A percentile compares a stretch with the other conserved stretches of the same genome.
phyloP scores from a whole-genome alignment of 2,797 vertebrate species.

The Hozukius guyotensis region DNA sequence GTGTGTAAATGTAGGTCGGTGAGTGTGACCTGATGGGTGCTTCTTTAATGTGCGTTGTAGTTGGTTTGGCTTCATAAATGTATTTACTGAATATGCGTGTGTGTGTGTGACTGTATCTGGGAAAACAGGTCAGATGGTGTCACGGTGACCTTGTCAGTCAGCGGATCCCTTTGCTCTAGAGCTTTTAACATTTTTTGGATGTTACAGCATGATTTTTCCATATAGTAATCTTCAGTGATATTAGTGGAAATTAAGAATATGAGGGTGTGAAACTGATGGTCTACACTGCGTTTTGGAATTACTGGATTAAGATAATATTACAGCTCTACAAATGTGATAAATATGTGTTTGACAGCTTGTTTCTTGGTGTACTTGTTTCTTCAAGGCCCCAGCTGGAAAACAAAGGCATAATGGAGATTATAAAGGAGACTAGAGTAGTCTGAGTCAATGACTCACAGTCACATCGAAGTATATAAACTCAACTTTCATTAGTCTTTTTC shows the following conservation, averaged over 20 bases:
- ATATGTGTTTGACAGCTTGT: neutral
- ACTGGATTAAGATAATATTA: neutral
- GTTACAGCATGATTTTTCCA: neutral
- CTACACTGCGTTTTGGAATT: neutral
- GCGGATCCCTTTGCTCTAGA: neutral
- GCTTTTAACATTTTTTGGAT: neutral
- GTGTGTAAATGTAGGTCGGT: slow-evolving; percentile 34
- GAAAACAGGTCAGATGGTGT: slow-evolving; percentile 3
- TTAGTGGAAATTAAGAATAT: neutral
- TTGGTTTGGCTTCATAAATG: slow-evolving; percentile 6
- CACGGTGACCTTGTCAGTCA: slow-evolving; percentile 7
- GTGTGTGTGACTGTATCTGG: neutral
- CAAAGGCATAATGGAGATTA: neutral
- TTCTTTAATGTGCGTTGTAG: neutral
- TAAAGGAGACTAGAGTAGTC: neutral
- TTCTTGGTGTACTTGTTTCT: neutral
- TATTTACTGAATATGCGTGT: neutral
- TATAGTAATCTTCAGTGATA: neutral
- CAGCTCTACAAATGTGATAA: neutral
- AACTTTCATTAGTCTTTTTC: neutral
- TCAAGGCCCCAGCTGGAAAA: neutral
- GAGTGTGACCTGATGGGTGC: slow-evolving; percentile 39
- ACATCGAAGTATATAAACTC: neutral
- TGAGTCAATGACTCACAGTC: neutral
- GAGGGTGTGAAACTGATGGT: neutral